These are phyloP conservation scores for Heterodera schachtii DNA, from an alignment of 1,140 invertebrate species.

Conservation along the genomic window DNA sequence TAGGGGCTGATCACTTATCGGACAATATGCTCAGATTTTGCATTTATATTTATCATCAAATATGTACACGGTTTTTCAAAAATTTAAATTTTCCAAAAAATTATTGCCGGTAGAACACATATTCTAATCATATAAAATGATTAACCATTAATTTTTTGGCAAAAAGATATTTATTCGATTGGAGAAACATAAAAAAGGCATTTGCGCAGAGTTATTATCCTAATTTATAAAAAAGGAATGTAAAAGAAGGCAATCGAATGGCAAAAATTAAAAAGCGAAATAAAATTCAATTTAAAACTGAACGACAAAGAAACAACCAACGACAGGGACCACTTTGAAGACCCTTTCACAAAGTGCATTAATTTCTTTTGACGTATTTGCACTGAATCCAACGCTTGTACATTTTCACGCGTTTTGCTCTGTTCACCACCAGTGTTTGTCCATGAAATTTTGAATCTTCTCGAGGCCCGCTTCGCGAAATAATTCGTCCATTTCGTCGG, in stretches of 20 bases:
- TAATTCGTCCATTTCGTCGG: conserved; percentile 80
- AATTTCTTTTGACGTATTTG: conserved; percentile 77
- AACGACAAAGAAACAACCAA: not conserved
- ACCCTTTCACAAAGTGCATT: not conserved
- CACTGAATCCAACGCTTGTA: conserved; percentile 93
- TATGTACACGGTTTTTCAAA: no score
- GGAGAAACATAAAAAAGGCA: not conserved
- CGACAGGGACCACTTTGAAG: not conserved
- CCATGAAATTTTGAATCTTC: conserved; percentile 83
- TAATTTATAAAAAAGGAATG: not conserved
- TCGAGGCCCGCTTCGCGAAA: conserved; percentile 77
- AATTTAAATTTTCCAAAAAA: no score
- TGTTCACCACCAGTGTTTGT: conserved; percentile 92
- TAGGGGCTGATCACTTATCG: no score
- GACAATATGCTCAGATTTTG: no score
- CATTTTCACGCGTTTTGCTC: conserved; percentile 90
- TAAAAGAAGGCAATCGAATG: not conserved
- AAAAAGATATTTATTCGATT: not conserved
- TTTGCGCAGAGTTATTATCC: no score
- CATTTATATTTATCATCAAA: no score
- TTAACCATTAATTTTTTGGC: not conserved
- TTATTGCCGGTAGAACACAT: no score
- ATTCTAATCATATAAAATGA: not conserved
- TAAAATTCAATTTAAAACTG: not conserved
- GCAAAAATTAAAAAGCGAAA: conserved; percentile 6